Conservation (phyloP, 2,797 vertebrate species). For the Coilia nasus region DNA sequence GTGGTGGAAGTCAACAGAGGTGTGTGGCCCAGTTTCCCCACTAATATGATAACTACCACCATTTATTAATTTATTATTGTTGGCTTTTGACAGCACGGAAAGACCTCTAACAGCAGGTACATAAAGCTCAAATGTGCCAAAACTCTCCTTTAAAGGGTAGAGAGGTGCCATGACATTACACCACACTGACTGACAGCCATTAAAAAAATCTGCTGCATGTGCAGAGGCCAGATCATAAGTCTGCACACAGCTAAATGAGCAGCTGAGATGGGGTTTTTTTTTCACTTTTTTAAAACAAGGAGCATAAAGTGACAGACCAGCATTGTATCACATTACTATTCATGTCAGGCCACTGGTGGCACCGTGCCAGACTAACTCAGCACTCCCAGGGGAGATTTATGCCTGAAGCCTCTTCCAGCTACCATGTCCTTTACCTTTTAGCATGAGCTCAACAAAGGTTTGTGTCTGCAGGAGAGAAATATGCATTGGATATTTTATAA, state of each 20-base stretch:
- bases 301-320: neutral
- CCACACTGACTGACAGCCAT: too few species aligned
- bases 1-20: too few species aligned
- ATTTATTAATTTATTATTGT: too few species aligned
- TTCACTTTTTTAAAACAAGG: neutral
- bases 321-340: neutral
- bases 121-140: too few species aligned
- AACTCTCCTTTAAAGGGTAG: too few species aligned
- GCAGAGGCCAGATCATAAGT: neutral
- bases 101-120: too few species aligned
- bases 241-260: neutral
- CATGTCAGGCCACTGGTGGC: conserved; percentile 4
- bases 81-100: too few species aligned
- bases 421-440: neutral
- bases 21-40: too few species aligned
- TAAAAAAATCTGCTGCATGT: neutral
- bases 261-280: neutral
- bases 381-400: neutral
- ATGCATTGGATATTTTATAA: neutral
- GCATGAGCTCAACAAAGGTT: neutral
- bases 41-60: too few species aligned
- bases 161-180: too few species aligned
- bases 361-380: neutral
- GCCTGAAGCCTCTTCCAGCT: neutral
- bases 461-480: neutral